A percentile compares a stretch with the other conserved stretches of the same genome.
Evolutionary conservation across 2,888 invertebrate genomes (phyloP).

Genomic region (Melipona beecheii): DNA sequence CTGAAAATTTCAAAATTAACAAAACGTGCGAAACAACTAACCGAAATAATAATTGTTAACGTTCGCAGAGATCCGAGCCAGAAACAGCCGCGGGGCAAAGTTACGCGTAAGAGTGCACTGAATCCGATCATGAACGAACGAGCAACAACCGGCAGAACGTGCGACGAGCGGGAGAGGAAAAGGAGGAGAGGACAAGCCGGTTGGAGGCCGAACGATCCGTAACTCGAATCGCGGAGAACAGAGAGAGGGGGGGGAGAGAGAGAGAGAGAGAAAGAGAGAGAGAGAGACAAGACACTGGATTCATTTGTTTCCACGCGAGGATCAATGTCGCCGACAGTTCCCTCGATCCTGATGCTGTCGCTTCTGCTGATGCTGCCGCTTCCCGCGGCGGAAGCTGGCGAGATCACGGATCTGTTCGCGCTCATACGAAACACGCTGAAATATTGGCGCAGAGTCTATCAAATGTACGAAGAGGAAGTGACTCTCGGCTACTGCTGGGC

Average conservation of each 20-base stretch:
- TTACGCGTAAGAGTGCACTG: no score
- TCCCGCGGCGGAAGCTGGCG: conserved; percentile 27
- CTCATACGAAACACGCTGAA: conserved; percentile 56
- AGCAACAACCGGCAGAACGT: background rate
- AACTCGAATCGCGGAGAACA: conserved; percentile 1
- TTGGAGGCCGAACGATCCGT: conserved; percentile 15
- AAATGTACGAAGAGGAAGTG: conserved; percentile 66
- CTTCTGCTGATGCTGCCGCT: conserved; percentile 36
- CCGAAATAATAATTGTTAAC: no score
- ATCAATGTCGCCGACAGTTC: conserved; percentile 61
- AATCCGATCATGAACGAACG: no score
- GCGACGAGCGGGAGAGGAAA: background rate
- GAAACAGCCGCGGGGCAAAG: no score
- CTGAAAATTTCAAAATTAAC: no score
- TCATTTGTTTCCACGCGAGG: conserved; percentile 44
- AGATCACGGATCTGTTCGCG: conserved; percentile 40
- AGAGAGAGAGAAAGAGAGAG: background rate
- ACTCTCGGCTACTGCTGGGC: conserved; percentile 68
- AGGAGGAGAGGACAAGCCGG: background rate
- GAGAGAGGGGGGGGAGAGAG: background rate
- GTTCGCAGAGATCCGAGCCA: no score
- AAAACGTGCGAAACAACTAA: no score
- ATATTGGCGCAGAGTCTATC: conserved; percentile 66
- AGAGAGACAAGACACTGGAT: conserved; percentile 31
- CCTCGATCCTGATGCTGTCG: conserved; percentile 54